Conservation (phyloP, 1,140 invertebrate species). For the Leptestheria dahalacensis region DNA sequence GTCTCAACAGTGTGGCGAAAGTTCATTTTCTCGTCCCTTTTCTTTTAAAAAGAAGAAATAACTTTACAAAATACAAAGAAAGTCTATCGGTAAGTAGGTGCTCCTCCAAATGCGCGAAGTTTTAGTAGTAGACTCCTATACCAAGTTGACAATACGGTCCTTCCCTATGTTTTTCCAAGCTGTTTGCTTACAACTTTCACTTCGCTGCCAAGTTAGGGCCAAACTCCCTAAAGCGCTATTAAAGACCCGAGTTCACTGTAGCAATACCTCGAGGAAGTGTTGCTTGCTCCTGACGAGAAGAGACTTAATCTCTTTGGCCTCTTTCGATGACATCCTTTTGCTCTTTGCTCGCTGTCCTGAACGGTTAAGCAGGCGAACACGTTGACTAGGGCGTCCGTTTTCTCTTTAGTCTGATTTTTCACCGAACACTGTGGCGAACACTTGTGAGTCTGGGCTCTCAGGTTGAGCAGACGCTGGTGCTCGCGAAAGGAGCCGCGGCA, state of each 20-base stretch:
- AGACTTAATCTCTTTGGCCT: constrained; percentile 5
- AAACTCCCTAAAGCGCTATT: background rate
- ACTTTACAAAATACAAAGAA: too few species aligned
- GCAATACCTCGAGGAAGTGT: background rate
- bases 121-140: too few species aligned
- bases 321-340: background rate
- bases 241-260: background rate
- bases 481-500: constrained; percentile 24
- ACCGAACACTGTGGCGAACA: constrained; percentile 3
- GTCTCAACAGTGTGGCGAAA: too few species aligned
- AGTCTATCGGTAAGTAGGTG: too few species aligned
- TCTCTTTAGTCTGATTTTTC: background rate
- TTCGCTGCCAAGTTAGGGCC: too few species aligned
- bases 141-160: too few species aligned
- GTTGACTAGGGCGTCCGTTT: constrained; percentile 4
- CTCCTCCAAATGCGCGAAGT: too few species aligned
- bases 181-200: too few species aligned
- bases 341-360: background rate
- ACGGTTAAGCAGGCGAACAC: constrained; percentile 4
- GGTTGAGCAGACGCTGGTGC: constrained; percentile 37
- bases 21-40: too few species aligned
- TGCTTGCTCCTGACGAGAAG: background rate
- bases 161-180: too few species aligned
- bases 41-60: too few species aligned
- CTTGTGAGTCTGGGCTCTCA: constrained; percentile 22